Evolutionary conservation across 2,113 vertebrate species (phyloP), one percentile per base, ranked within the genome.

Genomic region (Bagarius yarrelli): DNA sequence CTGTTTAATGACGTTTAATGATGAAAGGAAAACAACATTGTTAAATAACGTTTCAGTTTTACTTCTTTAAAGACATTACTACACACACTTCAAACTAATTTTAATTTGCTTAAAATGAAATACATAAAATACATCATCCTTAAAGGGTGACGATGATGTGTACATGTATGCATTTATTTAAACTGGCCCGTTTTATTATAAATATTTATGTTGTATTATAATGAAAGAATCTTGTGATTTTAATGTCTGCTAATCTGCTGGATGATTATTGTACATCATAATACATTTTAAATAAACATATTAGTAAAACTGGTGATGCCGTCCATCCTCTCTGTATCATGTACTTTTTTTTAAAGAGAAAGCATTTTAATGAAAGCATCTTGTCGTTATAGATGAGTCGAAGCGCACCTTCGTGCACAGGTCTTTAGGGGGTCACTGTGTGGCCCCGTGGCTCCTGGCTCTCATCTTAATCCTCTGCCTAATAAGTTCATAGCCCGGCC

Each of bases 401-500:
- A 74, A 59, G 11, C 16, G 63, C 63, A 72, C 81, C 84, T 78
- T 75, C 75, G 79, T 50, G n/a, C 44, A 32, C 60, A 92, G 89
- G 91, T 87, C 88, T 77, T 83, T 59, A 84, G 53, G 63, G 90
- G 88, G 89, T 87, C 89, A 87, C 84, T 88, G 89, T 91, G 87
- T 90, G 91, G 91, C 91, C 90, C 90, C 90, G 87, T 88, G 90
- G 89, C 90, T 87, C 83, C 87, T 81, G 91, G 89, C 92, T 91
- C 94, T 95, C 94, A 94, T 93, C 93, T 96, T 98, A 97, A 97
- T 97, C 96, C 92, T 40, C 89, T 90, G 93, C 92, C 94, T 96
- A 96, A 96, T 96, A 96, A 96, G 92, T 96, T 97, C 96, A 96
- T 94, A 95, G 94, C 94, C 93, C 94, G 95, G 95, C 96, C 96